phyloP scores from a whole-genome alignment of 2,888 invertebrate species.

The Volucella bombylans region DNA sequence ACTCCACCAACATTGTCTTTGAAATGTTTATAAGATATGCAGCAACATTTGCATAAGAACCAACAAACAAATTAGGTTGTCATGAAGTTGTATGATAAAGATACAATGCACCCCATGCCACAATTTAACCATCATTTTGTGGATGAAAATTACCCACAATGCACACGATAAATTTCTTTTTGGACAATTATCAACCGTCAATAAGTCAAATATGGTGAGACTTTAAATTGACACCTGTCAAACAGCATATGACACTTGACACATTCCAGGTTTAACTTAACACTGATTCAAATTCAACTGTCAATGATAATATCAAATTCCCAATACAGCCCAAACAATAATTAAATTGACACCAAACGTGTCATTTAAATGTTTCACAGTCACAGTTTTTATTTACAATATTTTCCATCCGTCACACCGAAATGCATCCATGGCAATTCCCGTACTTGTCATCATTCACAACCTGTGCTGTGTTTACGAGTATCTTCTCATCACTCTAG shows the following conservation, averaged over 20 bases:
- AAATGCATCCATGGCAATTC: slow-evolving; percentile 65
- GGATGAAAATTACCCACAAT: too few species aligned
- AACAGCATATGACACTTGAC: neutral
- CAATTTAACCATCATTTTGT: too few species aligned
- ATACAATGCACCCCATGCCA: too few species aligned
- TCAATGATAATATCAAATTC: slow-evolving; percentile 12
- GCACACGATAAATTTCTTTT: too few species aligned
- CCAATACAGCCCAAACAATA: slow-evolving; percentile 25
- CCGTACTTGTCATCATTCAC: slow-evolving; percentile 49
- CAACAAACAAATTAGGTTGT: too few species aligned
- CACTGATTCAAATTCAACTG: neutral
- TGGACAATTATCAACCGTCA: too few species aligned
- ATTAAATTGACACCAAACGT: slow-evolving; percentile 61
- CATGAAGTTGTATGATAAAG: too few species aligned
- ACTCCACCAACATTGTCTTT: too few species aligned
- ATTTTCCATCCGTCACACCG: slow-evolving; percentile 66
- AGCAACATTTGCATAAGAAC: too few species aligned
- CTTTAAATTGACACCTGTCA: slow-evolving; percentile 36
- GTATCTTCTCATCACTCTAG: slow-evolving; percentile 4
- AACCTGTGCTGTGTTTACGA: slow-evolving; percentile 33
- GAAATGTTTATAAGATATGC: too few species aligned
- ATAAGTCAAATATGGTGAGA: neutral
- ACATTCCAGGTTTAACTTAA: neutral
- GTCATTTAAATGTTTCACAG: slow-evolving; percentile 32
- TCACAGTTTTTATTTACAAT: slow-evolving; percentile 57